Evolutionary conservation across 2,888 invertebrate species (phyloP).

Genomic region (Pheosia tremula): DNA sequence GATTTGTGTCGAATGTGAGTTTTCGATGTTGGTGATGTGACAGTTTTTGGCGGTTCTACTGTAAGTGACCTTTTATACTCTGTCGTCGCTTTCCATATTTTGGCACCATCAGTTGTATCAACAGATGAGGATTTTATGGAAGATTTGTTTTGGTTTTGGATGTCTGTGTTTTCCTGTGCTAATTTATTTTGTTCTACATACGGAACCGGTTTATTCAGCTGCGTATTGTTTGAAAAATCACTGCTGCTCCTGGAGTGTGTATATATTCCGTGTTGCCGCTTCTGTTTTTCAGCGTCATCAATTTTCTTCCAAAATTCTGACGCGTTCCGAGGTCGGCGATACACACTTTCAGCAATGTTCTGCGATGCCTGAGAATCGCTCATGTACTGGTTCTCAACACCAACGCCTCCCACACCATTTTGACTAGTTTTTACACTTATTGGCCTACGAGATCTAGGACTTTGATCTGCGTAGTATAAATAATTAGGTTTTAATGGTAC

Average conservation of each 20-base stretch:
- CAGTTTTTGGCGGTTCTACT: conserved; percentile 63
- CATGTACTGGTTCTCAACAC: conserved; percentile 71
- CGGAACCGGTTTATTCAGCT: conserved; percentile 48
- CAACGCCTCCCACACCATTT: conserved; percentile 44
- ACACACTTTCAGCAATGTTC: conserved; percentile 59
- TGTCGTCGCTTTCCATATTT: conserved; percentile 79
- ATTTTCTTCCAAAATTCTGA: conserved; percentile 87
- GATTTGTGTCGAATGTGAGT: conserved; percentile 78
- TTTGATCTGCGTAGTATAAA: conserved; percentile 89
- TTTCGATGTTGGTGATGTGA: conserved; percentile 66
- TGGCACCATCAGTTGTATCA: conserved; percentile 71
- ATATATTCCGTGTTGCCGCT: conserved; percentile 63
- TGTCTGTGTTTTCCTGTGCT: conserved; percentile 53
- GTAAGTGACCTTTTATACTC: conserved; percentile 75
- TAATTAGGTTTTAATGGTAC: conserved; percentile 78
- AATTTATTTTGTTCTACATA: conserved; percentile 55
- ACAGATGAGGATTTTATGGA: conserved; percentile 54
- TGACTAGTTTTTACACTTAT: conserved; percentile 86
- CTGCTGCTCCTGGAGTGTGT: conserved; percentile 68
- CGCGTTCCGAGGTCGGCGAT: conserved; percentile 78
- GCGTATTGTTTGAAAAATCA: conserved; percentile 63
- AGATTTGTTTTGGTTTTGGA: conserved; percentile 63
- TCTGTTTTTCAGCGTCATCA: conserved; percentile 79
- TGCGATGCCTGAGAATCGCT: conserved; percentile 79
- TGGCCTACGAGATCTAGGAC: conserved; percentile 89